Base-by-base conservation (phyloP, 1,140 invertebrate species). In the Aphidius ervi region DNA sequence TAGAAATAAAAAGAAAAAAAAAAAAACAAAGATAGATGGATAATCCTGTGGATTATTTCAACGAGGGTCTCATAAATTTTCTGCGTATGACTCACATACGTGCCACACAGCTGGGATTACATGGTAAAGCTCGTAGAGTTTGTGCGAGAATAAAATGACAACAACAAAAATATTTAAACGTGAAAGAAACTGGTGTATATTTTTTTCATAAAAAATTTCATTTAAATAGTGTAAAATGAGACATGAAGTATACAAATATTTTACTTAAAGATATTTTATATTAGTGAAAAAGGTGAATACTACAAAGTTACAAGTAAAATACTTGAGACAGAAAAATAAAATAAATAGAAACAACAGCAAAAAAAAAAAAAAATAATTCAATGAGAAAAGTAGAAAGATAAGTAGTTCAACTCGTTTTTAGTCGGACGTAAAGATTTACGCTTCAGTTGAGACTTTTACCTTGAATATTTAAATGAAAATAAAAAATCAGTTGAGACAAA, bases 41-140 rank as follows among this genome's bases (percentile, higher is more conserved):
- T 61, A 61, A 61, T 61, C 59, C 54, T 31, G 2, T 56, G 59
- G 59, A 61, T 61, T 61, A 61, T 61, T 53, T 47, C 43, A 55
- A 31, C 40, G 54, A 52, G 58, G 46, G 40, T 41, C 59, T 56
- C 59, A 58, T 58, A 58, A 58, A 63, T 63, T 58, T 47, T 31
- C 45, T 53, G 54, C 43, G 63, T 43, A 62, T 65, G 63, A 65
- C 40, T 65, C 63, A 65, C 54, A 56, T 56, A 40, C 56, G 48
- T 23, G 57, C 20, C 46, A 20, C 23, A 41, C 5, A 49, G 39
- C 23, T 9, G 16, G 57, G 57, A 61, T 57, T 52, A 56, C 55
- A 46, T 20, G 41, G 50, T 16, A n/a, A 54, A 54, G 41, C 40
- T 37, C 39, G 23, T 31, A 31, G 23, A 31, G 4, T 31, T 31